Evolutionary conservation across 2,888 invertebrate genomes (phyloP).

Genomic region (Drosophila putrida): DNA sequence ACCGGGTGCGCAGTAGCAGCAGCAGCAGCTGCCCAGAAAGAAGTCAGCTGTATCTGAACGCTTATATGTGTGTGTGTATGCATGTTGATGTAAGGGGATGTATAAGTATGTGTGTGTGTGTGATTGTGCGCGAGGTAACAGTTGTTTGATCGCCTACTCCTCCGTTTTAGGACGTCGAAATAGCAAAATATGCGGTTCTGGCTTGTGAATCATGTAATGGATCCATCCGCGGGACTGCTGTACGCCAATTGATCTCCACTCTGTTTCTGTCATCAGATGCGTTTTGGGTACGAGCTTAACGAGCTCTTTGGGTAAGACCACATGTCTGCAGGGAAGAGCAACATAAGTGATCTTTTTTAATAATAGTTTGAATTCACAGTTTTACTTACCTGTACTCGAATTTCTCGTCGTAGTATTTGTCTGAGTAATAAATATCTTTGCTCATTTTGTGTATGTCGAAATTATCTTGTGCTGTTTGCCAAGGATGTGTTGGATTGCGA

Average conservation of each 20-base stretch:
- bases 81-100: conserved; percentile 18
- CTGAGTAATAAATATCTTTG: conserved; percentile 95
- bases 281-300: conserved; percentile 95
- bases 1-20: conserved; percentile 49
- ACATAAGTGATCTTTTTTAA: conserved; percentile 8
- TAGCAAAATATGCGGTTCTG: conserved; percentile 96
- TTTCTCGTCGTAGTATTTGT: conserved; percentile 96
- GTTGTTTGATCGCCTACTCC: conserved; percentile 50
- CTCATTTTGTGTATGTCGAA: conserved; percentile 85
- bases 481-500: conserved; percentile 33
- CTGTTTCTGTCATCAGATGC: conserved; percentile 96
- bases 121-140: conserved; percentile 17
- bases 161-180: conserved; percentile 91
- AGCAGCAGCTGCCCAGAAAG: conserved; percentile 64
- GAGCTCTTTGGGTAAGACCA: conserved; percentile 96
- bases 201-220: conserved; percentile 98
- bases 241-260: conserved; percentile 97
- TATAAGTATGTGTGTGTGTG: conserved; percentile 10
- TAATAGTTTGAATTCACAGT: conserved; percentile 27
- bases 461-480: neutral
- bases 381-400: conserved; percentile 94
- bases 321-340: conserved; percentile 89
- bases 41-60: conserved; percentile 47
- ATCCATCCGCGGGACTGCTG: conserved; percentile 99
- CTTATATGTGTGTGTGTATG: conserved; percentile 20